Conservation (phyloP, 1,140 invertebrate species). For the Caenorhabditis briggsae region DNA sequence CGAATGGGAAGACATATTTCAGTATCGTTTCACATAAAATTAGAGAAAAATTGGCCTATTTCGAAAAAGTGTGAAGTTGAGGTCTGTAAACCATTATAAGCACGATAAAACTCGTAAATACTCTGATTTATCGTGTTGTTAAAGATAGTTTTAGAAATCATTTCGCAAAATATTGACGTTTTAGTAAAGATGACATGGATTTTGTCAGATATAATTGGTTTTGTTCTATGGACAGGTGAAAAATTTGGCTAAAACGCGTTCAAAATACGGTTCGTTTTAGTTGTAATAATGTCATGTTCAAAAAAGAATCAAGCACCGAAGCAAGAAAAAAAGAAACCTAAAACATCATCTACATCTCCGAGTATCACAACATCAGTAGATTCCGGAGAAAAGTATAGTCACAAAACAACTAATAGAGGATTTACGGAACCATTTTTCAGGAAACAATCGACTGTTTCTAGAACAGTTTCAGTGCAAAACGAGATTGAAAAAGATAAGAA, state of each 20-base stretch:
- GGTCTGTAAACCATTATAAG: too few species aligned
- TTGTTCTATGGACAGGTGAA: slow-evolving; percentile 20
- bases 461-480: neutral
- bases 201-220: slow-evolving; percentile 19
- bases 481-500: neutral
- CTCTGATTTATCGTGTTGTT: neutral
- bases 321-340: neutral
- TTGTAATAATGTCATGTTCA: neutral
- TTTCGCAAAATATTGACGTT: neutral
- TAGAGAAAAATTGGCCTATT: too few species aligned
- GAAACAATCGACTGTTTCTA: neutral
- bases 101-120: too few species aligned
- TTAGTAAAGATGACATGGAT: slow-evolving; percentile 10
- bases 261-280: neutral
- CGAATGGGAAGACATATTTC: too few species aligned
- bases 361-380: neutral
- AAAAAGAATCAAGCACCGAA: slow-evolving; percentile 3
- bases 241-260: neutral
- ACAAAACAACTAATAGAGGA: neutral
- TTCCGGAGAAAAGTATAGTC: neutral
- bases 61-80: too few species aligned
- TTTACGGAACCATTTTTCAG: neutral
- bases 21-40: too few species aligned
- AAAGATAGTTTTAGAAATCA: neutral
- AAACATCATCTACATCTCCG: neutral